Evolutionary conservation across 2,888 invertebrate genomes (phyloP).

Genomic region (Sicus ferrugineus): DNA sequence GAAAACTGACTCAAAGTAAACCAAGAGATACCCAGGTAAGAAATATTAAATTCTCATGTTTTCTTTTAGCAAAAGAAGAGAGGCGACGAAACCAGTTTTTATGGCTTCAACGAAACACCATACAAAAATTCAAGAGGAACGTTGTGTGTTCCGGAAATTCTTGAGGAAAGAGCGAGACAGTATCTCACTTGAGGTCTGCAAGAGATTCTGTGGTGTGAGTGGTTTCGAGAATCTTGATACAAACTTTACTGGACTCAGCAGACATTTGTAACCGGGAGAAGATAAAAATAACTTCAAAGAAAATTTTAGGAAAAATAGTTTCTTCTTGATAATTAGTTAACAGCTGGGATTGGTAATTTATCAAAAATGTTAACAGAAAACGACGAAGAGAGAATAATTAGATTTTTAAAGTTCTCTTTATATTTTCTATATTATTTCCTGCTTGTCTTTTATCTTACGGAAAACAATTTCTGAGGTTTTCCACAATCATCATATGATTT

Average conservation of each 20-base stretch:
- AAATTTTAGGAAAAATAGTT: too few species aligned
- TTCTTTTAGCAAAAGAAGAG: not conserved
- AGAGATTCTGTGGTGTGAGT: not conserved
- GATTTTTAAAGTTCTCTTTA: too few species aligned
- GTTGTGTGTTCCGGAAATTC: too few species aligned
- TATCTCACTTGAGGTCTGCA: not conserved
- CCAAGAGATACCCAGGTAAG: too few species aligned
- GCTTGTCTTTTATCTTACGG: not conserved
- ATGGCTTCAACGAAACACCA: constrained; percentile 4
- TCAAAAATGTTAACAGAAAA: too few species aligned
- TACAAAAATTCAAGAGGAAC: constrained; percentile 2
- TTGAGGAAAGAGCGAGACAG: not conserved
- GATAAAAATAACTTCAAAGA: too few species aligned
- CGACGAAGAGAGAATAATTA: too few species aligned
- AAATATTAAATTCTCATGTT: constrained; percentile 5
- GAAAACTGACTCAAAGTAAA: too few species aligned
- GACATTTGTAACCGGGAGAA: too few species aligned
- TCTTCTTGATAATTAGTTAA: too few species aligned
- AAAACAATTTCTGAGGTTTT: not conserved
- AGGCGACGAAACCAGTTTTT: constrained; percentile 18
- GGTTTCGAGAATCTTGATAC: not conserved
- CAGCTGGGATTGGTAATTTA: too few species aligned
- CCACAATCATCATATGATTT: not conserved
- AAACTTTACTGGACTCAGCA: not conserved
- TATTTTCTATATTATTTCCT: too few species aligned